Evolutionary conservation across 1,140 invertebrate species (phyloP).

Genomic region (Drosophila micromelanica): DNA sequence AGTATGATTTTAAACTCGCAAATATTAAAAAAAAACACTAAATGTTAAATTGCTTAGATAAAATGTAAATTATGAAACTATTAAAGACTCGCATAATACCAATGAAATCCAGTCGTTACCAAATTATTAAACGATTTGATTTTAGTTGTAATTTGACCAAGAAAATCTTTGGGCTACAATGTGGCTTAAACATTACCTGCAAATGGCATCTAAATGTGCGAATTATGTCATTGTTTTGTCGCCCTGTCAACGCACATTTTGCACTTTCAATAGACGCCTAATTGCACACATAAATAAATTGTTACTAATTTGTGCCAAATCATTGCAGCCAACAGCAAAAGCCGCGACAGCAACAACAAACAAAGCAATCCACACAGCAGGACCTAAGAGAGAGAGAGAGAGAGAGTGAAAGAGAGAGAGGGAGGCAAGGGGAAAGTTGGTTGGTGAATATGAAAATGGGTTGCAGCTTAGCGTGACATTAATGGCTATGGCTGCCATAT

Average conservation of each 20-base stretch:
- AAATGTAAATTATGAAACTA: no score
- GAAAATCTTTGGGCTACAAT: not conserved
- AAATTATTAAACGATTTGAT: no score
- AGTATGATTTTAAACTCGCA: no score
- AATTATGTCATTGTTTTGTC: conserved; percentile 39
- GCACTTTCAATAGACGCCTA: conserved; percentile 53
- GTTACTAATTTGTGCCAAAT: conserved; percentile 73
- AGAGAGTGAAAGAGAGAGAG: not conserved
- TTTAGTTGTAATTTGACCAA: not conserved
- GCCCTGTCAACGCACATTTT: conserved; percentile 30
- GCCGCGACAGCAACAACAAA: conserved; percentile 17
- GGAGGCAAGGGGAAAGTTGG: not conserved
- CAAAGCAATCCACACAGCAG: conserved; percentile 28
- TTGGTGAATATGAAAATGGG: conserved; percentile 35
- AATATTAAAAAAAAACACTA: no score
- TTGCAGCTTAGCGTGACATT: conserved; percentile 49
- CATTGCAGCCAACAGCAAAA: conserved; percentile 38
- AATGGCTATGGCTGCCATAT: conserved; percentile 25
- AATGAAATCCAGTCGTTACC: no score
- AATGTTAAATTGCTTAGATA: no score
- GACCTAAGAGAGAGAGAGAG: not conserved
- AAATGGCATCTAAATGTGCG: conserved; percentile 18
- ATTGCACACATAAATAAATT: conserved; percentile 77
- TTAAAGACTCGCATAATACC: no score
- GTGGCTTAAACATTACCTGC: not conserved